Conservation (phyloP, 1,140 invertebrate species). For the Zaprionus ghesquierei region DNA sequence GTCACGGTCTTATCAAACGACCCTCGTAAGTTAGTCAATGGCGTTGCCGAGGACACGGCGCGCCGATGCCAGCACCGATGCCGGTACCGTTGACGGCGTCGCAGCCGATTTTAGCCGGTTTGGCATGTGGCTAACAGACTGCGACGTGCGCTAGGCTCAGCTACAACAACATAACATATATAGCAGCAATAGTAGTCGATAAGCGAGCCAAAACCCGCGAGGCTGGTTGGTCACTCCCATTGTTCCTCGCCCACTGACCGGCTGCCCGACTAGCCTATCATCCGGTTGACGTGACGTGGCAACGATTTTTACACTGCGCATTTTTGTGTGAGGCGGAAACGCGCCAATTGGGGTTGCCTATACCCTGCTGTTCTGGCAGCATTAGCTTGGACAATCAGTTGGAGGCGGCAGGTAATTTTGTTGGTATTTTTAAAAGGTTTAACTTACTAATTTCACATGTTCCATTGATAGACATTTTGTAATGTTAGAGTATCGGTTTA, state of each 20-base stretch:
- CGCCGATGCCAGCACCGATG: neutral
- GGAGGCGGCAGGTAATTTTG: neutral
- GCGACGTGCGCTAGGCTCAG: constrained; percentile 62
- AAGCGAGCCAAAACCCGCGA: constrained; percentile 47
- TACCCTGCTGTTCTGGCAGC: neutral
- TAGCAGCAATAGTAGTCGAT: constrained; percentile 34
- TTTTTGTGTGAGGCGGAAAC: constrained; percentile 36
- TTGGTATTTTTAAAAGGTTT: neutral
- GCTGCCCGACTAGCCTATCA: constrained; percentile 61
- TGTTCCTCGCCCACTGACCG: constrained; percentile 34
- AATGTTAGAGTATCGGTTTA: neutral
- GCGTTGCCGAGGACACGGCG: neutral
- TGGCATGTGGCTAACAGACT: constrained; percentile 65
- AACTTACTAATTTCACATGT: neutral
- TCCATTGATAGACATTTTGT: neutral
- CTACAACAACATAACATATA: constrained; percentile 29
- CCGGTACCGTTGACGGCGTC: neutral
- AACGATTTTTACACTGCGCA: constrained; percentile 75
- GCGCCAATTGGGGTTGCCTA: constrained; percentile 28
- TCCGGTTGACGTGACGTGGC: constrained; percentile 69
- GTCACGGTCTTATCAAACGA: too few relatives aligned
- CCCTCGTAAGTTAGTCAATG: constrained; percentile 35
- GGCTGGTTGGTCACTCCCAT: constrained; percentile 29
- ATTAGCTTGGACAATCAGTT: neutral
- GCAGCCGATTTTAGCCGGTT: constrained; percentile 35